Conservation (phyloP, 2,113 vertebrate genomes). For the Tenebrosternarchus preto region DNA sequence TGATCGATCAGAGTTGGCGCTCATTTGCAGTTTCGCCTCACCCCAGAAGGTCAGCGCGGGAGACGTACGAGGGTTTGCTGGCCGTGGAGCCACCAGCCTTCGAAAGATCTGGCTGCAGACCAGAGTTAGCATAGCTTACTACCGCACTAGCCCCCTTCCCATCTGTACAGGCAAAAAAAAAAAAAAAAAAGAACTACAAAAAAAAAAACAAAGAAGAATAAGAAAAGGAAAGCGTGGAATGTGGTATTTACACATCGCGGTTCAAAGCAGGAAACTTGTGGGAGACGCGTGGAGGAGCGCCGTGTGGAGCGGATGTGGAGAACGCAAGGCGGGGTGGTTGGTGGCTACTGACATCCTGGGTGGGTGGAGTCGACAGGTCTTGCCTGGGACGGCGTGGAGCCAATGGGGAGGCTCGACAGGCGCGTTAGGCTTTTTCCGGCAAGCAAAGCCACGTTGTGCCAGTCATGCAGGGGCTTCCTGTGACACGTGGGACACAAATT, state of each 20-base stretch:
- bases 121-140: conserved; percentile 12
- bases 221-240: background rate
- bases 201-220: too few relatives aligned
- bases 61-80: conserved; percentile 10
- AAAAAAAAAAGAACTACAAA: too few relatives aligned
- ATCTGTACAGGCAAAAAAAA: background rate
- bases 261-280: background rate
- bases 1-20: conserved; percentile 23
- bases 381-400: conserved; percentile 9
- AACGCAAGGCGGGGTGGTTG: background rate
- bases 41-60: conserved; percentile 27
- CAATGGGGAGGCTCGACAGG: conserved; percentile 17
- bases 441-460: background rate
- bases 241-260: conserved; percentile 1
- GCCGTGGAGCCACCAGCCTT: background rate
- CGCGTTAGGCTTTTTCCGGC: background rate
- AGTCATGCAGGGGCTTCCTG: conserved; percentile 15
- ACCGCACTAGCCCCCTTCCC: background rate
- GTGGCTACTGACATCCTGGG: conserved; percentile 4
- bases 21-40: conserved; percentile 20
- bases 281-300: background rate
- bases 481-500: background rate
- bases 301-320: background rate
- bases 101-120: conserved; percentile 31
- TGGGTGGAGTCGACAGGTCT: conserved; percentile 22